Conservation (phyloP, 1,140 invertebrate genomes). For the Littorina saxatilis region DNA sequence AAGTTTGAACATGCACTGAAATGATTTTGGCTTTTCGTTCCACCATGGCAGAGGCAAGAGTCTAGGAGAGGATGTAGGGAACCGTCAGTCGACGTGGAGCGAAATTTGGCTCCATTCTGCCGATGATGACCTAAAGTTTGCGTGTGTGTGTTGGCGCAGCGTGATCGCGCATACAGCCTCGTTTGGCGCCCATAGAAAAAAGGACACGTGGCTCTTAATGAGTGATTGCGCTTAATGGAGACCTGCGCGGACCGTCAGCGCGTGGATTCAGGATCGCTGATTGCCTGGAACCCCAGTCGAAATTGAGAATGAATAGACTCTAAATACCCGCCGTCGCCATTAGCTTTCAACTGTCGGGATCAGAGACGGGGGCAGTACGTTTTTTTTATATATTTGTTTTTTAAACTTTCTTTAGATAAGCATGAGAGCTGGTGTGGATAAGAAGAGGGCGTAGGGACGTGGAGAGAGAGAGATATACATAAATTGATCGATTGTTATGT, state of each 20-base stretch:
- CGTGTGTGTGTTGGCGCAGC: background rate
- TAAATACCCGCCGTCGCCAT: background rate
- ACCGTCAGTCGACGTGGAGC: too few relatives aligned
- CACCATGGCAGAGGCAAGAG: too few relatives aligned
- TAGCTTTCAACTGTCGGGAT: background rate
- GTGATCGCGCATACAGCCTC: conserved; percentile 18
- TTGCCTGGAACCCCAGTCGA: background rate
- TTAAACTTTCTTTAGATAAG: too few relatives aligned
- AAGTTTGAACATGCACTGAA: too few relatives aligned
- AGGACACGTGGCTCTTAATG: conserved; percentile 7
- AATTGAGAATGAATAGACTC: background rate
- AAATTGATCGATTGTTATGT: too few relatives aligned
- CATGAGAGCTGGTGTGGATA: too few relatives aligned
- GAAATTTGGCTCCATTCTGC: background rate
- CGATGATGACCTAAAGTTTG: background rate
- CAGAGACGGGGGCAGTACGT: too few relatives aligned
- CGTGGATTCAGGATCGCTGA: background rate
- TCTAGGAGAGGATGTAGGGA: too few relatives aligned
- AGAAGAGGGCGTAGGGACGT: too few relatives aligned
- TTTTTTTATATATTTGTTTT: too few relatives aligned
- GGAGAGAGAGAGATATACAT: too few relatives aligned
- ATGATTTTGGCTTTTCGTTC: too few relatives aligned
- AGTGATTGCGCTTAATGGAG: conserved; percentile 10
- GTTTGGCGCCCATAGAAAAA: conserved; percentile 24
- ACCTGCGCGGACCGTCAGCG: background rate